Base-by-base conservation (phyloP, 2,888 invertebrate genomes). In the Itoplectis maculator region DNA sequence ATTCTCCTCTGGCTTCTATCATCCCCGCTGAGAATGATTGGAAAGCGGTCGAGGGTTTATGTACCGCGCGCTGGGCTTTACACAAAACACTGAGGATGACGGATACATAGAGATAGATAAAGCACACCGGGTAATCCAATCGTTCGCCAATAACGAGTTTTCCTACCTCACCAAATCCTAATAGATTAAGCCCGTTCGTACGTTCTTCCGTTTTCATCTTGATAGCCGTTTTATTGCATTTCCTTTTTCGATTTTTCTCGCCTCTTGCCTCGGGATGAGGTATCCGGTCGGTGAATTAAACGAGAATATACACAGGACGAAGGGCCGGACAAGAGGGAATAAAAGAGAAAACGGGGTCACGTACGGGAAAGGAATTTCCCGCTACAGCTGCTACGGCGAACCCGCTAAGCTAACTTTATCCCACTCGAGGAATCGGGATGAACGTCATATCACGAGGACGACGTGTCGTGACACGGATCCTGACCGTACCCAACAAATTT, bases 181-280 rank as follows among this genome's bases (percentile, higher is more conserved):
- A 66, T 66, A 47, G 47, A 66, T 66, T 66, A 66, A 65, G 65
- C 29, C 23, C n/a, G 45, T 65, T 45, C 45, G 1, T n/a, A 23
- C 65, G 20, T n/a, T 65, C 47, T 20, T 65, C 20, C 42, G 5
- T 47, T 49, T 47, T 66, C 29, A 47, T 47, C n/a, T 8, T 47
- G 15, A 47, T 66, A 15, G 35, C 9, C 47, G 29, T 66, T 47
- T 49, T 29, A 56, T 70, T 70, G 35, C 56, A 29, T 59, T n/a
- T 23, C 29, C 29, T 20, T 23, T 18, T 23, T 18, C 13, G 9
- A 7, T 45, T 66, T 29, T 66, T 29, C 47, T 47, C 23, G 35
- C n/a, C 9, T 13, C 18, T 15, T 8, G 23, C n/a, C 13, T 5
- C 11, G 18, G 23, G 35, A 15, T 18, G 35, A 37, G 35, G n/a